phyloP scores from a whole-genome alignment of 1,140 invertebrate species.

The Lucilia cuprina region DNA sequence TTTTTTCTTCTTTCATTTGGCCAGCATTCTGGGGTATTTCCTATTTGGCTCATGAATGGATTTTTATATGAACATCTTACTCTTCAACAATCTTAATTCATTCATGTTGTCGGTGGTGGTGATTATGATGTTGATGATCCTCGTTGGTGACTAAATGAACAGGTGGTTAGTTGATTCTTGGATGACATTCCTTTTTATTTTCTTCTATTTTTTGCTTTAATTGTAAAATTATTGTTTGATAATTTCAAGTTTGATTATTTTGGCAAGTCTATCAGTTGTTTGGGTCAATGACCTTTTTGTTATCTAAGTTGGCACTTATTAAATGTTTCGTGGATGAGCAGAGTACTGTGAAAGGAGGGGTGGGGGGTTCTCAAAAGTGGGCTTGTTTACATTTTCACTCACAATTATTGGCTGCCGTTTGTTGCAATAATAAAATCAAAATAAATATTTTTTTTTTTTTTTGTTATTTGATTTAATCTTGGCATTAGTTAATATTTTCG shows the following conservation, averaged over 20 bases:
- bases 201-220: neutral
- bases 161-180: constrained; percentile 18
- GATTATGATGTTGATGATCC: neutral
- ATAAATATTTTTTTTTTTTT: neutral
- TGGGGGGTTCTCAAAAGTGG: neutral
- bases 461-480: constrained; percentile 22
- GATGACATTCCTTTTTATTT: constrained; percentile 19
- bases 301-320: neutral
- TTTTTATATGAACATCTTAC: neutral
- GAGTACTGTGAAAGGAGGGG: neutral
- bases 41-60: constrained; percentile 25
- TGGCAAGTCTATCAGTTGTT: constrained; percentile 8
- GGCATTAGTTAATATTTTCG: constrained; percentile 29
- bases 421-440: neutral
- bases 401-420: constrained; percentile 25
- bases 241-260: constrained; percentile 34
- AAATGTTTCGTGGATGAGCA: neutral
- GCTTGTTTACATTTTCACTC: constrained; percentile 32
- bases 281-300: neutral
- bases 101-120: neutral
- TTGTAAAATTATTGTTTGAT: constrained; percentile 32
- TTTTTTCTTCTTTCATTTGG: constrained; percentile 7
- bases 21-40: constrained; percentile 26
- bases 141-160: constrained; percentile 10
- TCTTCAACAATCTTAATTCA: neutral